Evolutionary conservation across 1,140 invertebrate species (phyloP).

Genomic region (Oncopeltus fasciatus): DNA sequence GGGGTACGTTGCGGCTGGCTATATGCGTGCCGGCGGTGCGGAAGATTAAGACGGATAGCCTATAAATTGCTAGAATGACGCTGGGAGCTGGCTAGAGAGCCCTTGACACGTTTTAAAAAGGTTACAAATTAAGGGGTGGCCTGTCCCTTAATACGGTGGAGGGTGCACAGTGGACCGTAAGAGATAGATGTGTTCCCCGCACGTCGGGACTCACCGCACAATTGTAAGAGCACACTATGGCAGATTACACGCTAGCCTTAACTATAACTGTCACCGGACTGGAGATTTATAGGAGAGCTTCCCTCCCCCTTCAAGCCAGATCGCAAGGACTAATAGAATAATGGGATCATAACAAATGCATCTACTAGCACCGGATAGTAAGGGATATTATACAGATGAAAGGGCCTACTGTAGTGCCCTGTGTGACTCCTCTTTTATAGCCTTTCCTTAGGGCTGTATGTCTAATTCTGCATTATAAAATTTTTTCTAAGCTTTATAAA

Average conservation of each 20-base stretch:
- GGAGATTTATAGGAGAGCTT: not conserved
- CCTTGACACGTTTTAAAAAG: not conserved
- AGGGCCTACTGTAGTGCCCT: not conserved
- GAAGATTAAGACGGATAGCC: not conserved
- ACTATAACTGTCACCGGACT: not conserved
- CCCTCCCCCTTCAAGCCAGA: too few relatives aligned
- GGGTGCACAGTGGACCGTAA: not conserved
- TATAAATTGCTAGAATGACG: not conserved
- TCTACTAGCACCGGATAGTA: not conserved
- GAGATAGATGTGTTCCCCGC: not conserved
- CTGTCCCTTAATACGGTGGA: not conserved
- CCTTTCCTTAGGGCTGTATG: too few relatives aligned
- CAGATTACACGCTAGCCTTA: not conserved
- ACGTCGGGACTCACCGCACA: too few relatives aligned
- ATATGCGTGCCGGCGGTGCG: not conserved
- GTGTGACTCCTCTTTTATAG: not conserved
- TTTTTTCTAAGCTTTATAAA: too few relatives aligned
- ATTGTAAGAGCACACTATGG: not conserved
- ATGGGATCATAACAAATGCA: not conserved
- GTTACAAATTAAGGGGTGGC: not conserved
- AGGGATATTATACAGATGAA: not conserved
- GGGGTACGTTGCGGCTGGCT: not conserved
- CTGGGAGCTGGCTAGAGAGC: not conserved
- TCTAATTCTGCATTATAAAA: too few relatives aligned
- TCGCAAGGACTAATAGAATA: not conserved